Evolutionary conservation across 1,140 invertebrate genomes (phyloP), one percentile per base, ranked within the genome.

Genomic region (Anadara kagoshimensis): DNA sequence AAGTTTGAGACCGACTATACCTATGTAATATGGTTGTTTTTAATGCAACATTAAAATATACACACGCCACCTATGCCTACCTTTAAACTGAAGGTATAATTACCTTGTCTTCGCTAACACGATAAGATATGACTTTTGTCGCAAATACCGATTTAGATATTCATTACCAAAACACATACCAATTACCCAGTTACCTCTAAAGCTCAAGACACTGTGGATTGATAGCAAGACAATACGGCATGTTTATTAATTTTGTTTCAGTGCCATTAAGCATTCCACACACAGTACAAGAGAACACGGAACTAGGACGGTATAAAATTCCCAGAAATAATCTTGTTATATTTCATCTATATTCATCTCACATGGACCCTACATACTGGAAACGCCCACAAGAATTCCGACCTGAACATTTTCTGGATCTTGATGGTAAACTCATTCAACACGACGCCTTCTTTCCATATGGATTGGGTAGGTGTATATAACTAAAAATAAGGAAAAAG

Each of bases 391-490:
- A 29, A 16, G 65, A 74, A 51, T 74, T 74, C 45, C 49, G 64
- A 69, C 72, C 72, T 24, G 72, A 74, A 68, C 58, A 68, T 41
- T 74, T 67, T 16, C 36, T 61, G 24, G 65, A 68, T 62, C 49
- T 45, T 20, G 65, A 69, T 22, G 56, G 70, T 24, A 36, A 73
- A n/a, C 41, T 73, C 4, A 78, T 81, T 22, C 73, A 78, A 36
- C 76, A 74, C 8, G 90, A 59, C 20, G 76, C 83, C 18, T 67
- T 59, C 54, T 76, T 65, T 41, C 47, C 41, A 90, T 76, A 71
- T 64, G 69, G 69, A 44, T 43, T 63, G 7, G 69, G 69, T 71
- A 61, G 51, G 47, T 61, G n/a, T 62, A 18, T 11, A 49, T 11
- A 18, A 11, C 10, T 49, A 49, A 11, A 10, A 11, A 18, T 49